Evolutionary conservation across 2,797 vertebrate species (phyloP), one percentile per base, ranked within the genome.

Genomic region (Mycteria americana): DNA sequence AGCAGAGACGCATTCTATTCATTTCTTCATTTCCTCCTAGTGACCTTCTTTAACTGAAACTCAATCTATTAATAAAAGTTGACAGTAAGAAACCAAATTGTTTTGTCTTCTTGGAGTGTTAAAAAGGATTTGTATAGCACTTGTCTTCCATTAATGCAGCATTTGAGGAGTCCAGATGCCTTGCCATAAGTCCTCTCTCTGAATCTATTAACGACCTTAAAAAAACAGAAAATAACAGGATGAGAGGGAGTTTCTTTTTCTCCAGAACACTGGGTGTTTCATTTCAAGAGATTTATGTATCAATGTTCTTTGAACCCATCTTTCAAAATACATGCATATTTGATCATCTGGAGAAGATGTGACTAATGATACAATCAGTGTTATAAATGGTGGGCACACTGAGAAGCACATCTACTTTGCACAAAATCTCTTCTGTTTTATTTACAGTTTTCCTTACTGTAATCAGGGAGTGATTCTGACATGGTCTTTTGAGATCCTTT

Each of bases 301-400:
- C 57, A 25, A 54, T 96, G 88, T 96, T 97, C 95, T 93, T 76
- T 85, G 85, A 96, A 97, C 65, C 65, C 60, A 85, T 96, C 93
- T 96, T 97, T 98, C 97, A 97, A 93, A 97, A 95, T 62, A 59
- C 70, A 54, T 96, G 67, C 37, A 41, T 97, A 95, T 97, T 98
- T 96, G 89, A 97, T 97, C 90, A 96, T 76, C 77, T 0, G 4
- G 91, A 83, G 76, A 97, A 53, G 62, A 90, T 84, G 48, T 98
- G 97, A 98, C 89, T 97, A 96, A 98, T 97, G 94, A 59, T 68
- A 90, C 92, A 87, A 97, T 96, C 97, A 96, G 78, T 53, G 37
- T 97, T 97, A 97, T 77, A 97, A 97, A 97, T 96, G 85, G 70
- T 89, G 68, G 77, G 67, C 87, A 75, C 39, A 37, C 56, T 1